These are phyloP conservation scores for Microplitis demolitor DNA, from an alignment of 1,140 invertebrate genomes.

Conservation along the genomic window DNA sequence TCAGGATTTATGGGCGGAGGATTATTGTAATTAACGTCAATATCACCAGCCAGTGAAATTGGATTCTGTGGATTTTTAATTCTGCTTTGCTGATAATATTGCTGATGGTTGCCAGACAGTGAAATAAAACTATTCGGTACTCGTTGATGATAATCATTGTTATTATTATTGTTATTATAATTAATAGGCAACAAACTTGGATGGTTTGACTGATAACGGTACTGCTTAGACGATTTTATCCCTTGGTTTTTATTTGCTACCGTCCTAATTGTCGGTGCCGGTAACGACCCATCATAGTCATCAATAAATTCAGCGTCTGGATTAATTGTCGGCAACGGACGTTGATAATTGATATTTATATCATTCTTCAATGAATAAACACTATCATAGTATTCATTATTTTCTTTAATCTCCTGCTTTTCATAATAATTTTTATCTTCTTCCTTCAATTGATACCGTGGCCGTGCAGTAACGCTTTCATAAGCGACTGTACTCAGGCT, in stretches of 20 bases:
- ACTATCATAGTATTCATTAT: constrained; percentile 51
- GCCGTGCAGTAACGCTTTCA: constrained; percentile 56
- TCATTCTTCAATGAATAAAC: constrained; percentile 65
- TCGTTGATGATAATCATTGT: constrained; percentile 19
- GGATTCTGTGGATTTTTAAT: constrained; percentile 36
- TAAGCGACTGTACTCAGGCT: constrained; percentile 38
- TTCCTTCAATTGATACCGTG: constrained; percentile 39
- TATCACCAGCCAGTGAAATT: constrained; percentile 56
- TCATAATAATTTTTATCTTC: constrained; percentile 42
- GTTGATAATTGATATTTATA: constrained; percentile 68
- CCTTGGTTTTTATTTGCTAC: constrained; percentile 10
- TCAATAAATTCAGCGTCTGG: constrained; percentile 72
- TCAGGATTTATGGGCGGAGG: constrained; percentile 64
- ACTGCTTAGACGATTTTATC: constrained; percentile 5
- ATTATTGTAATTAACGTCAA: constrained; percentile 62
- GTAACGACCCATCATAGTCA: constrained; percentile 22
- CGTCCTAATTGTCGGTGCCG: no score
- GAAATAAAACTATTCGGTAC: constrained; percentile 35
- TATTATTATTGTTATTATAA: constrained; percentile 34
- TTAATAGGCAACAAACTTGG: constrained; percentile 19
- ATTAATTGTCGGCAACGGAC: constrained; percentile 66
- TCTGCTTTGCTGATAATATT: constrained; percentile 9
- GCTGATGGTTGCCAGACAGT: constrained; percentile 20
- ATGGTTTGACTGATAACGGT: background rate
- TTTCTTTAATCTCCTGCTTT: constrained; percentile 37